Conservation (phyloP, 2,888 invertebrate species). For the Ennomos erosarius region DNA sequence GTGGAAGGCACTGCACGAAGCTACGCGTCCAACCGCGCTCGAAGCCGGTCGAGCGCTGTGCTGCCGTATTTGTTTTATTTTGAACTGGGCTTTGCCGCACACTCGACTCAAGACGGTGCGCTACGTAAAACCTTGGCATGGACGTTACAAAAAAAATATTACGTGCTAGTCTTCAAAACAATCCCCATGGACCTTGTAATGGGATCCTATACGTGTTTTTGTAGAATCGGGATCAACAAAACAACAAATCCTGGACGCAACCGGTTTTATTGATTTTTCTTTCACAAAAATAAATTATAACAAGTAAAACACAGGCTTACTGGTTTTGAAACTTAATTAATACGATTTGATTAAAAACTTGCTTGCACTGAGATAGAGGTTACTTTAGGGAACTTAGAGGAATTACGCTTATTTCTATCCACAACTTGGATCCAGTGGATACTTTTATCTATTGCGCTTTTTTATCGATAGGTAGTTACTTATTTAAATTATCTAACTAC, state of each 20-base stretch:
- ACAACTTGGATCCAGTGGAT: too few species aligned
- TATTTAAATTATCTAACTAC: too few species aligned
- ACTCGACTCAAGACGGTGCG: slow-evolving; percentile 47
- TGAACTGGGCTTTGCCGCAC: slow-evolving; percentile 55
- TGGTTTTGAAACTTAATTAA: too few species aligned
- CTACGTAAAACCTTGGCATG: slow-evolving; percentile 32
- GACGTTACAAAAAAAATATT: slow-evolving; percentile 50
- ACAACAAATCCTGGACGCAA: slow-evolving; percentile 35
- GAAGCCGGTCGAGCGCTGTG: slow-evolving; percentile 77
- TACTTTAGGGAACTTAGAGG: too few species aligned
- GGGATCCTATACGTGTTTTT: slow-evolving; percentile 42
- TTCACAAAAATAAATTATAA: slow-evolving; percentile 18
- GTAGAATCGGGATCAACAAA: slow-evolving; percentile 39
- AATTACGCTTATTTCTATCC: too few species aligned
- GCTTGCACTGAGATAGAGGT: too few species aligned
- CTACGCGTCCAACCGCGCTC: slow-evolving; percentile 69
- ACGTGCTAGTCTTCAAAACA: slow-evolving; percentile 48
- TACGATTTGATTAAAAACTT: too few species aligned
- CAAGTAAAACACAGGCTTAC: neutral
- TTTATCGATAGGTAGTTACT: too few species aligned
- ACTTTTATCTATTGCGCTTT: too few species aligned
- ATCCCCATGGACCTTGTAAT: slow-evolving; percentile 45
- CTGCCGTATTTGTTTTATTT: slow-evolving; percentile 68
- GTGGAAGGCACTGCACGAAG: slow-evolving; percentile 37
- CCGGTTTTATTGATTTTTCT: slow-evolving; percentile 42